Evolutionary conservation across 2,797 vertebrate genomes (phyloP).

Genomic region (Syndactyla subalaris): DNA sequence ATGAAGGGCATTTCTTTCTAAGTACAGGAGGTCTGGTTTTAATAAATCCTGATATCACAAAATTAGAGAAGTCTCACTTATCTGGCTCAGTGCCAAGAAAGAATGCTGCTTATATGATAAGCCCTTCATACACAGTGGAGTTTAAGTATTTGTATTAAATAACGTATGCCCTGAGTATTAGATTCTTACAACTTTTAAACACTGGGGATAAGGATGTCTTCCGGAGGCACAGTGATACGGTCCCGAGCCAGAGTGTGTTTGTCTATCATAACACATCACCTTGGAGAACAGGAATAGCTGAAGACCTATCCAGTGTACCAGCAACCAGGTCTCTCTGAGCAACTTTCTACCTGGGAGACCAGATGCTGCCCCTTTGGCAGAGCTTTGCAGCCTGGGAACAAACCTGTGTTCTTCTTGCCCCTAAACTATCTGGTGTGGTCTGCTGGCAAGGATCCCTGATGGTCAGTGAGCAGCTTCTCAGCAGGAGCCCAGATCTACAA

Average conservation of each 20-base stretch:
- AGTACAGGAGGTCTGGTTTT: neutral
- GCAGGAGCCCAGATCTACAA: neutral
- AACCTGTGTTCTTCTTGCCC: neutral
- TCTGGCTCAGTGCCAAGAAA: neutral
- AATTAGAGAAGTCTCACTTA: neutral
- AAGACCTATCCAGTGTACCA: fast-evolving
- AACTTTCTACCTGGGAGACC: neutral
- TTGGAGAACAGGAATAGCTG: fast-evolving
- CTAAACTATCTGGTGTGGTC: neutral
- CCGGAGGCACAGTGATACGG: neutral
- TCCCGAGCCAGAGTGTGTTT: neutral
- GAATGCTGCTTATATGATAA: neutral
- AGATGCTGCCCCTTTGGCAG: neutral
- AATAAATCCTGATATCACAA: neutral
- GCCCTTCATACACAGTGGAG: too few species aligned
- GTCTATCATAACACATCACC: neutral
- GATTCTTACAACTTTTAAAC: neutral
- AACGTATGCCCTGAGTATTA: neutral
- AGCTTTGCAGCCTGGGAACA: neutral
- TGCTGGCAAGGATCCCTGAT: neutral
- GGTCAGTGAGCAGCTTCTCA: neutral
- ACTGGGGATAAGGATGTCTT: fast-evolving
- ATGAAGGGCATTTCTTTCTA: neutral
- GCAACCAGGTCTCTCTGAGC: neutral
- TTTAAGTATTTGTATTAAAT: neutral